Conservation (phyloP, 2,797 vertebrate species). For the Pterois miles region DNA sequence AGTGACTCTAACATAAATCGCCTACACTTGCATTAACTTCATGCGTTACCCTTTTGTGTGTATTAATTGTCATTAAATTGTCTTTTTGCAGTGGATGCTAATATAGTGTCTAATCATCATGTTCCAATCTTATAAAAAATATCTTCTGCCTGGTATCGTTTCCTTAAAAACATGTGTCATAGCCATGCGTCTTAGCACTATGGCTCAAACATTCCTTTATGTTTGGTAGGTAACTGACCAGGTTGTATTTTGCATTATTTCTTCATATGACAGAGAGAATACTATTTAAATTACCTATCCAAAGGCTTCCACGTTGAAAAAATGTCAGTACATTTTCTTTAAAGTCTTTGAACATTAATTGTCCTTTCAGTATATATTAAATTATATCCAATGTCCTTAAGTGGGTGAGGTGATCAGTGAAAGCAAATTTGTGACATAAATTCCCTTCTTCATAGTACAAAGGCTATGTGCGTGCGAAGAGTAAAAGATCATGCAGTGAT, state of each 20-base stretch:
- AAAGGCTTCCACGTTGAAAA: not conserved
- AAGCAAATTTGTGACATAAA: slow-evolving; percentile 43
- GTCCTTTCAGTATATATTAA: slow-evolving; percentile 35
- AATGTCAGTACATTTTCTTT: not conserved
- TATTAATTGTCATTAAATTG: not conserved
- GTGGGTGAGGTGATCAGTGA: slow-evolving; percentile 36
- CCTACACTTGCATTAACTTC: no score
- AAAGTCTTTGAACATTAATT: slow-evolving; percentile 30
- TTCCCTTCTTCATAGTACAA: slow-evolving; percentile 22
- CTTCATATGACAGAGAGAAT: not conserved
- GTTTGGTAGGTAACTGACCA: not conserved
- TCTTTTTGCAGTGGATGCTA: not conserved
- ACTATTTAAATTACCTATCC: not conserved
- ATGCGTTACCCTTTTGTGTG: no score
- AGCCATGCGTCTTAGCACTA: not conserved
- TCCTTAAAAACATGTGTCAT: not conserved
- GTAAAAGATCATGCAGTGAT: slow-evolving; percentile 57
- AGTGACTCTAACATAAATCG: not conserved
- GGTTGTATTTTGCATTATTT: not conserved
- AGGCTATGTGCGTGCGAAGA: slow-evolving; percentile 44
- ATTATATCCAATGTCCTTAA: slow-evolving; percentile 4
- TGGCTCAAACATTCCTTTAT: not conserved
- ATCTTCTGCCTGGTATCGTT: not conserved
- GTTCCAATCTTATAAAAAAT: not conserved
- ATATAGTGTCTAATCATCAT: not conserved